These are phyloP conservation scores for Chionoecetes opilio DNA, from an alignment of 1,140 invertebrate genomes.

Conservation along the genomic window DNA sequence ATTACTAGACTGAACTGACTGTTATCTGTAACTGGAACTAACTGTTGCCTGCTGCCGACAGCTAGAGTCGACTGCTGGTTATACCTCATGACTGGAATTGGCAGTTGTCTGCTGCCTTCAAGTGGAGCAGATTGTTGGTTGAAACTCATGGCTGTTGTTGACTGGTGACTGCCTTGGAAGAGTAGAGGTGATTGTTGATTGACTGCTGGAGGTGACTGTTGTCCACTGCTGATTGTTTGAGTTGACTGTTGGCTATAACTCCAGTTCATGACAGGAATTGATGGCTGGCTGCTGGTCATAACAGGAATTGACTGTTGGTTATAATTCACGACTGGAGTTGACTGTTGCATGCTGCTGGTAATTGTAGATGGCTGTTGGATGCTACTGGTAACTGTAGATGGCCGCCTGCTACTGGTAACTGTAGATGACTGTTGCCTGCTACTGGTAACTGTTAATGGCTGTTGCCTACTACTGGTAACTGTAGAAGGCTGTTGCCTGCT, in stretches of 20 bases:
- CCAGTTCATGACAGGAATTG: neutral
- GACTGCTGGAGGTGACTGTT: neutral
- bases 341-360: neutral
- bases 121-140: neutral
- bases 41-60: neutral
- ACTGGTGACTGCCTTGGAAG: neutral
- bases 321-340: neutral
- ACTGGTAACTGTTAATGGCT: neutral
- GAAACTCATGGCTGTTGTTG: neutral
- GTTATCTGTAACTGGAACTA: neutral
- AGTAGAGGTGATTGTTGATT: neutral
- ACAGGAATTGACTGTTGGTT: neutral
- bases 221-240: neutral
- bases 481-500: neutral
- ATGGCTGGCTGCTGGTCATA: neutral
- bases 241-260: neutral
- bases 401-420: neutral
- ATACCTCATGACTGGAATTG: neutral
- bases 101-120: neutral
- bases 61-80: neutral
- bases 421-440: neutral
- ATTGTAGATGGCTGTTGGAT: neutral
- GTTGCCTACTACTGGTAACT: neutral
- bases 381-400: neutral
- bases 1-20: neutral